These are phyloP conservation scores for Macroglossus sobrinus DNA, from an alignment of 2,113 vertebrate species.

Conservation along the genomic window DNA sequence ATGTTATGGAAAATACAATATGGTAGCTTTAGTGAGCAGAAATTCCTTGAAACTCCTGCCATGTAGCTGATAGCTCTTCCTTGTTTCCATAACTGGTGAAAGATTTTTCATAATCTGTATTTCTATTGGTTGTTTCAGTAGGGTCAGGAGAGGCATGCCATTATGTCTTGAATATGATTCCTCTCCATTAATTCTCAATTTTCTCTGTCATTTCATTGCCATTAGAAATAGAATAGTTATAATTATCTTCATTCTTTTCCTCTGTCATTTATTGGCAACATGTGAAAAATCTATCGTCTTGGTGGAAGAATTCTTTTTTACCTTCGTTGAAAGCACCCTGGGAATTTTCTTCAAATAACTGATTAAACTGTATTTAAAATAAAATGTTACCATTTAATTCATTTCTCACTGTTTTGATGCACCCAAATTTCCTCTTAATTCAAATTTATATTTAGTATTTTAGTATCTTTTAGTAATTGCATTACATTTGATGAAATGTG, in stretches of 20 bases:
- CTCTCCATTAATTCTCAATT: constrained; percentile 12
- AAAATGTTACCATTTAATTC: constrained; percentile 14
- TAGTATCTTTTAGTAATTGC: constrained; percentile 53
- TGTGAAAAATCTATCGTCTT: constrained; percentile 16
- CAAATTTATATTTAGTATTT: constrained; percentile 40
- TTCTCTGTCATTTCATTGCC: constrained; percentile 9
- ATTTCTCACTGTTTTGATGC: constrained; percentile 22
- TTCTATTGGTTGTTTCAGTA: background rate
- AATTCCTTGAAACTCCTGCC: background rate
- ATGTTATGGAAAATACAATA: no score
- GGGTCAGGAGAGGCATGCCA: background rate
- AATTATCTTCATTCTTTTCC: constrained; percentile 10
- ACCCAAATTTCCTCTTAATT: constrained; percentile 21
- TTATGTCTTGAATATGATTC: background rate
- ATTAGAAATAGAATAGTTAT: constrained; percentile 28
- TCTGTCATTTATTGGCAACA: background rate
- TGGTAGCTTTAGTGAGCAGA: background rate
- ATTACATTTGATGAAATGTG: constrained; percentile 38
- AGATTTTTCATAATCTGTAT: background rate
- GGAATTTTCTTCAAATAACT: constrained; percentile 21
- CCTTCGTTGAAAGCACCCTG: background rate
- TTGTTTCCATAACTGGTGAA: background rate
- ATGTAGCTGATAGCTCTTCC: background rate
- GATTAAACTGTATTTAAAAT: constrained; percentile 40
- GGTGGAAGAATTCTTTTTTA: background rate